phyloP scores from a whole-genome alignment of 2,113 vertebrate species.

The Dicerorhinus sumatrensis region DNA sequence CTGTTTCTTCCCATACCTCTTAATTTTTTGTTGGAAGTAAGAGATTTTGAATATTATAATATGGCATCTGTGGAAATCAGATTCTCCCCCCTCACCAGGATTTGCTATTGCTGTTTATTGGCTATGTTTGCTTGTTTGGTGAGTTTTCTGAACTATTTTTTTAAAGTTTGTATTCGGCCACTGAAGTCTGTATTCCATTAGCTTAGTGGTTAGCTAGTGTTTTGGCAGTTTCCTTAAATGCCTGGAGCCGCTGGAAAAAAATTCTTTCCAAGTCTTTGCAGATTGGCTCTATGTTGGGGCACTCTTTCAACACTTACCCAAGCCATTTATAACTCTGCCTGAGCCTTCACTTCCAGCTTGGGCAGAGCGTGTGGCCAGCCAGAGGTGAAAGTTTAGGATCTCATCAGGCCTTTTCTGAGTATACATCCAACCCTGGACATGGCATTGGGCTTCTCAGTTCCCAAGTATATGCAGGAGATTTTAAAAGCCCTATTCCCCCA shows the following conservation, averaged over 20 bases:
- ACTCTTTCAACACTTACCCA: neutral
- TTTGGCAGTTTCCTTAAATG: constrained; percentile 9
- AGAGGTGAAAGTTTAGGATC: neutral
- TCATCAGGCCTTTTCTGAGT: neutral
- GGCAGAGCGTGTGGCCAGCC: neutral
- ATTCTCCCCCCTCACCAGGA: neutral
- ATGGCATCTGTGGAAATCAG: neutral
- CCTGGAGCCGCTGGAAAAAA: neutral
- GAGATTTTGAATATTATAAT: neutral
- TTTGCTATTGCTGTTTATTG: neutral
- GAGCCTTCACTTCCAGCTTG: neutral
- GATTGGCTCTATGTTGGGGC: neutral
- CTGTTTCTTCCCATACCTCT: neutral
- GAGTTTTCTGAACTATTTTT: neutral
- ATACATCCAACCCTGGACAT: neutral
- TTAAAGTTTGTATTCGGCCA: neutral
- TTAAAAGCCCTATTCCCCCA: neutral
- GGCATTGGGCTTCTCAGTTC: neutral
- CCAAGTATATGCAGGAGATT: neutral
- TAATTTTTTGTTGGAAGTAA: constrained; percentile 29
- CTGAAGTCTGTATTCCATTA: neutral
- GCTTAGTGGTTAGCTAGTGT: neutral
- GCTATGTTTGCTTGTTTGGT: neutral
- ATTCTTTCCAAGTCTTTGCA: neutral
- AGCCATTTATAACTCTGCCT: neutral